These are phyloP conservation scores for Indicator indicator DNA, from an alignment of 2,113 vertebrate genomes.

Conservation along the genomic window DNA sequence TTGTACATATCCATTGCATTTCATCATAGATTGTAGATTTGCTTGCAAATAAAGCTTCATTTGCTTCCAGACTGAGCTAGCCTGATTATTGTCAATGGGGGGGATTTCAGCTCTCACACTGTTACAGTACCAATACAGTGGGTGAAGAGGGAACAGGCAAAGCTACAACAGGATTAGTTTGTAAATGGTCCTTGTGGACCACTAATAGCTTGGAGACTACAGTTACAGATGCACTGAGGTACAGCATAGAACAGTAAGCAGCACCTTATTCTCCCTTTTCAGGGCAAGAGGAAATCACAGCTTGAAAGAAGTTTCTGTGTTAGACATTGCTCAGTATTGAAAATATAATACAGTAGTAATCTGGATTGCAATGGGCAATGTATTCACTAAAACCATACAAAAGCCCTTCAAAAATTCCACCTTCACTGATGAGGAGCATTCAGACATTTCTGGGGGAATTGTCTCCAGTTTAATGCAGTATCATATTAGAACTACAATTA, in stretches of 20 bases:
- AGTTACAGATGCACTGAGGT: not conserved
- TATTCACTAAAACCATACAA: not conserved
- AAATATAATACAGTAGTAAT: not conserved
- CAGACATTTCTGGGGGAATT: not conserved
- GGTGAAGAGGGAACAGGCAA: not conserved
- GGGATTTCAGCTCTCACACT: too few species aligned
- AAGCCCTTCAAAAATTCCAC: not conserved
- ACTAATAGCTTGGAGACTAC: not conserved
- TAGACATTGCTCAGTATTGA: not conserved
- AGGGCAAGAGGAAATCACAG: not conserved
- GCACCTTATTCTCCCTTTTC: not conserved
- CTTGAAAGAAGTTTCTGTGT: not conserved
- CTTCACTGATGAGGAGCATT: not conserved
- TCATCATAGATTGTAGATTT: too few species aligned
- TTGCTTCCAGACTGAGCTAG: too few species aligned
- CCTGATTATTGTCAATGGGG: too few species aligned
- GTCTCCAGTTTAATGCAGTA: not conserved
- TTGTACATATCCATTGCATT: too few species aligned
- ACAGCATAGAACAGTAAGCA: not conserved
- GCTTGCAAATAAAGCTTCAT: too few species aligned
- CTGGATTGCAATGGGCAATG: not conserved
- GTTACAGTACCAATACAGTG: not conserved
- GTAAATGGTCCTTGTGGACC: not conserved
- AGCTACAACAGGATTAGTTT: not conserved
- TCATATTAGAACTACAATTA: constrained; percentile 2